Base-by-base conservation (phyloP, 2,797 vertebrate genomes). In the Petrocephalus sullivani region DNA sequence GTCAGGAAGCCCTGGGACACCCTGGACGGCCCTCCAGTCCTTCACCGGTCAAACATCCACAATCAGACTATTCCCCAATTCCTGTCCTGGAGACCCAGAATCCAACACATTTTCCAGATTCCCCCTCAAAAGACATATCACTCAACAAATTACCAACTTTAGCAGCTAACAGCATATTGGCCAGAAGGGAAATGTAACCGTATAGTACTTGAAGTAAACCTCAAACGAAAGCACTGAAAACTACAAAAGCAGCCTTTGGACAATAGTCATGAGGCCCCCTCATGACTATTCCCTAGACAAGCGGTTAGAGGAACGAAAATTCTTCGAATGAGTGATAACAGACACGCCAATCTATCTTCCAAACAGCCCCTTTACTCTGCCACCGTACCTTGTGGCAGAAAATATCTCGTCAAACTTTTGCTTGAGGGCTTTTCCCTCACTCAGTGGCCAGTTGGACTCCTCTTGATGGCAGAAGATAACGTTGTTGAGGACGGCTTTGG, bases 391-490 rank as follows among this genome's bases (percentile, higher is more conserved):
- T 90, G 98, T 99, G 89, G 98, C 97, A 85, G 98, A 98, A 87
- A 99, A 99, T 91, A 99, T 99, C 86, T 99, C 98, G 95, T 99
- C 98, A 91, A 99, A 99, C 91, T 98, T 99, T 84, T 98, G 97
- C 91, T 99, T 99, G 89, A 99, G 96, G 81, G 97, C 96, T 92
- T 97, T 99, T 86, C 98, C 98, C 92, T 99, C 98, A 84, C 97
- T 97, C 21, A 99, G 94, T 0, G 98, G 98, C 98, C 98, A 99
- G 94, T 98, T 99, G 23, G 98, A 99, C 12, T 99, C 98, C 91
- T 99, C 98, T 96, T 99, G 98, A 91, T 99, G 98, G 92, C 98
- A 99, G 93, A 99, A 99, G 91, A 99, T 98, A 93, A 99, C 98
- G 6, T 99, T 96, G 92, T 96, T 98, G 64, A 99, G 94, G 85